Conservation (phyloP, 2,888 invertebrate genomes). For the Drosophila koepferae region DNA sequence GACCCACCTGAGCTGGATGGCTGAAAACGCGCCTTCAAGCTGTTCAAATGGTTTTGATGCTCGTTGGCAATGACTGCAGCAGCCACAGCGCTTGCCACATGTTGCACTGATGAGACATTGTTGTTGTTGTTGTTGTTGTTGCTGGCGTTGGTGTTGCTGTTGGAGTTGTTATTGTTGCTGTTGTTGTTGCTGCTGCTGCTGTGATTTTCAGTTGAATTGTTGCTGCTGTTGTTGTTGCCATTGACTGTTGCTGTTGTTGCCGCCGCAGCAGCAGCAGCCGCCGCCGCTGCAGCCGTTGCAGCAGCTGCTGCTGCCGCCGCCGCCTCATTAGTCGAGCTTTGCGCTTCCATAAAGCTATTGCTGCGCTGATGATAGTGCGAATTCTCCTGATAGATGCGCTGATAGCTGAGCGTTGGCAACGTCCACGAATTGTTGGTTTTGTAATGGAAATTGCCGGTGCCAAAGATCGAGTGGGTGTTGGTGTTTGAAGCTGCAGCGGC, state of each 20-base stretch:
- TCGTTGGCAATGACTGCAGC: constrained; percentile 81
- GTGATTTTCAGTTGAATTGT: constrained; percentile 33
- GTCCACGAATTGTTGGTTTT: constrained; percentile 85
- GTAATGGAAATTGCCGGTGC: constrained; percentile 84
- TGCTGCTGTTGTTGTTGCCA: constrained; percentile 23
- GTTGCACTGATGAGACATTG: constrained; percentile 72
- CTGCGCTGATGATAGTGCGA: constrained; percentile 83
- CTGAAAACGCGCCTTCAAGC: constrained; percentile 77
- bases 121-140: constrained; percentile 37
- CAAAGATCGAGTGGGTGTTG: constrained; percentile 84
- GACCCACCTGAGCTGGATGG: constrained; percentile 77
- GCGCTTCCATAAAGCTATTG: constrained; percentile 74
- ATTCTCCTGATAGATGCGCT: constrained; percentile 83
- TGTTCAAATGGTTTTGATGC: constrained; percentile 79
- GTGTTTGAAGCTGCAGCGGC: constrained; percentile 69
- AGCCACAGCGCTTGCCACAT: constrained; percentile 81
- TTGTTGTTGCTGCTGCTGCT: constrained; percentile 5
- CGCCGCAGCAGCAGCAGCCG: constrained; percentile 50
- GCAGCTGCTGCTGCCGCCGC: constrained; percentile 46
- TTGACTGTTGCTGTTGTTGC: constrained; percentile 17
- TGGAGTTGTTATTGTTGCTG: constrained; percentile 9
- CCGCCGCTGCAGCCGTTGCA: constrained; percentile 36
- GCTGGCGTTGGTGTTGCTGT: constrained; percentile 16
- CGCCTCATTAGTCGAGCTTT: constrained; percentile 38
- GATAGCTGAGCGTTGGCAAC: constrained; percentile 83